A percentile compares a stretch with the other conserved stretches of the same genome.
Evolutionary conservation across 37 sponge, comb jelly and placozoan genomes (phyloP).

Genomic region (Oscarella lobularis): DNA sequence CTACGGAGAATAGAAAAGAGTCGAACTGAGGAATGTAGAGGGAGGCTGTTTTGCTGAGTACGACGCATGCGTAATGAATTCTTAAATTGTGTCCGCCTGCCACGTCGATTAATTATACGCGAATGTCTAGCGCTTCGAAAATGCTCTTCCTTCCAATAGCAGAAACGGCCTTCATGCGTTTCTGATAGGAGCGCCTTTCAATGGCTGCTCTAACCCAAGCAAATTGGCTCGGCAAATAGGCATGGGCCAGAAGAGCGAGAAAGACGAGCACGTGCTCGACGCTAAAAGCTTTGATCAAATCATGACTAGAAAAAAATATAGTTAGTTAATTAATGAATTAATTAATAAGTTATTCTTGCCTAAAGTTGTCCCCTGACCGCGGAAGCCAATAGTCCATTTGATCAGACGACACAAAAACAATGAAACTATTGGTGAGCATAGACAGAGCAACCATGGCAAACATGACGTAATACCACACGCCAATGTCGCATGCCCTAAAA

Average conservation of each 20-base stretch:
- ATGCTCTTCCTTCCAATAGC: too few species aligned
- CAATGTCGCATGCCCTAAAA: conserved; percentile 39
- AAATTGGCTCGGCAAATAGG: conserved; percentile 18
- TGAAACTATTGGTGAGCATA: conserved; percentile 68
- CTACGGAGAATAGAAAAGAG: too few species aligned
- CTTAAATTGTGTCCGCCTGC: too few species aligned
- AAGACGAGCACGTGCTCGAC: conserved; percentile 50
- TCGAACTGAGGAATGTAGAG: too few species aligned
- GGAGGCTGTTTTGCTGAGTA: too few species aligned
- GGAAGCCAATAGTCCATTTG: conserved; percentile 76
- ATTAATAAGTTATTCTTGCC: too few species aligned
- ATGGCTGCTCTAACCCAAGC: conserved; percentile 18
- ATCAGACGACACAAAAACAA: conserved; percentile 69
- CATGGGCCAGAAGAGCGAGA: conserved; percentile 34
- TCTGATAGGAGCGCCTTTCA: background rate
- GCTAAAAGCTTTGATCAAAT: conserved; percentile 35
- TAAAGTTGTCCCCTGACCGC: background rate
- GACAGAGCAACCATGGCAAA: conserved; percentile 42
- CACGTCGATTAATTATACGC: too few species aligned
- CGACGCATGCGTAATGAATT: too few species aligned
- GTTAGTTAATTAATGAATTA: too few species aligned
- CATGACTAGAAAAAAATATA: too few species aligned
- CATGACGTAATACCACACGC: conserved; percentile 75
- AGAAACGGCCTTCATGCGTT: too few species aligned
- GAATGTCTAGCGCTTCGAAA: too few species aligned